Evolutionary conservation across 1,140 invertebrate species (phyloP), one percentile per base, ranked within the genome.

Genomic region (Yoshiicerus persimilis): DNA sequence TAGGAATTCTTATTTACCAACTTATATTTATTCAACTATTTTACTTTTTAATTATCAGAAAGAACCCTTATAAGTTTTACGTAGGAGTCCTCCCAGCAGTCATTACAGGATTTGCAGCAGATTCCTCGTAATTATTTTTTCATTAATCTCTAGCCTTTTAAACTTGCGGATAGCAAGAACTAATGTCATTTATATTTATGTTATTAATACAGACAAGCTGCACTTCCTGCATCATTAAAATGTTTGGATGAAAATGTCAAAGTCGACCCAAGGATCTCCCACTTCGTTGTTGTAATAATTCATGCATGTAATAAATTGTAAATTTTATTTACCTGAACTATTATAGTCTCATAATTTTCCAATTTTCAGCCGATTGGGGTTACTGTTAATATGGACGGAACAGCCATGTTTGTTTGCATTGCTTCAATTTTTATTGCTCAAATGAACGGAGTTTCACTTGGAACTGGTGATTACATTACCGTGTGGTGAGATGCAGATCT

Each of bases 381-480:
- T 10, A 86, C 56, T 64, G 96, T 98, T 90, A 98, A 98, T 92
- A 98, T 98, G 96, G 97, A 99, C 91, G 98, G 98, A 16, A 98
- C 97, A 1, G 98, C 98, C 0, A 93, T 99, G 13, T 99, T 98
- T 92, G 95, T 98, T 23, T 95, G 97, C 0, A 95, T 97, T 0
- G 96, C 97, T 5, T 96, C 96, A 47, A 95, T 98, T 89, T 99
- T 99, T 92, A 96, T 99, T 66, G 97, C 97, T 66, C 97, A 98
- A 93, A 96, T 98, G 94, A 96, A 97, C 90, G 95, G 95, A 85
- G 96, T 97, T 90, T 92, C 93, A 20, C 93, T 98, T 25, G 95
- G 95, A 32, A 94, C 96, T 90, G 96, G 96, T 3, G 96, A 97
- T 92, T 93, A 97, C 1, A 93, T 96, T 56, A 96, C 96, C 10